Conservation (phyloP, 2,797 vertebrate genomes). For the Sylvia borin region DNA sequence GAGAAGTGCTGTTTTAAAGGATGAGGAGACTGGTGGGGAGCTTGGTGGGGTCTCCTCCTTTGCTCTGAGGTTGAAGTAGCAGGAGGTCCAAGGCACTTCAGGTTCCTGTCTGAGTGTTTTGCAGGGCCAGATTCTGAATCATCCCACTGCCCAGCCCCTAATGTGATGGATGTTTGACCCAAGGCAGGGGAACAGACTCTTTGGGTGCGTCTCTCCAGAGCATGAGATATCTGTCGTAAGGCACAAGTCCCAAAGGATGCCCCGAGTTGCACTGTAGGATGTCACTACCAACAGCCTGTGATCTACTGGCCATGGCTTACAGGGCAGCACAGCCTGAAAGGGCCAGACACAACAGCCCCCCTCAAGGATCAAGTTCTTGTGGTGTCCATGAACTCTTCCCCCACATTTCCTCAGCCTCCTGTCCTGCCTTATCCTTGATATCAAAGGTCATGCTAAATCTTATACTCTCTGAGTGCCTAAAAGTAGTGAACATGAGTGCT, state of each 20-base stretch:
- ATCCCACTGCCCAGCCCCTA: neutral
- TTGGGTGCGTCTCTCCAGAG: neutral
- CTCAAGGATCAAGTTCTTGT: neutral
- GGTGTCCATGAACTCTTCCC: neutral
- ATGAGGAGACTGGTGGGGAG: neutral
- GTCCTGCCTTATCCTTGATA: neutral
- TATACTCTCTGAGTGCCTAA: neutral
- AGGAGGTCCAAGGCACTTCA: accelerated
- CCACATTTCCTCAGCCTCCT: neutral
- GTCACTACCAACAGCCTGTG: neutral
- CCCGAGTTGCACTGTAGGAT: neutral
- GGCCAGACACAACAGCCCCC: neutral
- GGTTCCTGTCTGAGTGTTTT: neutral
- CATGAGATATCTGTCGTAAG: accelerated
- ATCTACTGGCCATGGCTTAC: neutral
- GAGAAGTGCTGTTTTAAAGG: neutral
- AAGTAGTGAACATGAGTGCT: neutral
- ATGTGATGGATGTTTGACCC: accelerated
- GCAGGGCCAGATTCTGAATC: neutral
- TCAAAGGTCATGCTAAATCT: neutral
- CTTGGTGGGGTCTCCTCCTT: neutral
- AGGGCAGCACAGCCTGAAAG: neutral
- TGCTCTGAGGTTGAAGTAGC: neutral
- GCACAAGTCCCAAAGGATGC: neutral
- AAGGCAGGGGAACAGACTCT: neutral